Evolutionary conservation across 2,888 invertebrate genomes (phyloP), one percentile per base, ranked within the genome.

Genomic region (Eristalis arbustorum): DNA sequence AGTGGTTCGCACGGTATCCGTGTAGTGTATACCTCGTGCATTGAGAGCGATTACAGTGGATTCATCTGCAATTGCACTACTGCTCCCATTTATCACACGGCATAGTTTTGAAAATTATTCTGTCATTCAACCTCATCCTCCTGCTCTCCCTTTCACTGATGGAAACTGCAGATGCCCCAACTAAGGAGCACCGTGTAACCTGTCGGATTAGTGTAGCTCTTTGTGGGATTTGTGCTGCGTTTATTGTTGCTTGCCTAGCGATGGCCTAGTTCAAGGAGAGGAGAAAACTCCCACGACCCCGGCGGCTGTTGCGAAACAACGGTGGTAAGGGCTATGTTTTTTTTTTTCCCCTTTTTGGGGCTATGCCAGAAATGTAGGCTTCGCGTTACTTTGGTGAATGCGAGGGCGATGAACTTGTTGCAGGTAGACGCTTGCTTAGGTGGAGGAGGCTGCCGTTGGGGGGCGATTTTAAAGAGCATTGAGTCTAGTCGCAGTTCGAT

Each of bases 1-100:
- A n/a, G 18, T 18, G 18, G 49, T 49, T 49, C 49, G n/a, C 49
- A 49, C 49, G 49, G 49, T 49, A 49, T 18, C 49, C n/a, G n/a
- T n/a, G n/a, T 49, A 49, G 18, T 18, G 37, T 1, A 37, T 37
- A 37, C 56, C 56, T 56, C 56, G 23, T 40, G 56, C 69, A 49
- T 66, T 10, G 23, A 61, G 25, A 37, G 28, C 25, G 40, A 84
- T 69, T 64, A 74, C 67, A 56, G 56, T 66, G 72, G 57, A 68
- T 76, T 56, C 56, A 14, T 31, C 56, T 59, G 31, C 69, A 79
- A 69, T 76, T 84, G 84, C 67, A 84, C 84, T 80, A 84, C 80
- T 84, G 84, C 84, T 84, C 84, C 49, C 67, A 84, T 84, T 84
- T 84, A 75, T 75, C 28, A 37, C 75, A 75, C 80, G 80, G 84